Percentiles rank a stretch among this genome's conserved stretches.
phyloP scores from a whole-genome alignment of 2,797 vertebrate genomes.

The Remorina albescens region DNA sequence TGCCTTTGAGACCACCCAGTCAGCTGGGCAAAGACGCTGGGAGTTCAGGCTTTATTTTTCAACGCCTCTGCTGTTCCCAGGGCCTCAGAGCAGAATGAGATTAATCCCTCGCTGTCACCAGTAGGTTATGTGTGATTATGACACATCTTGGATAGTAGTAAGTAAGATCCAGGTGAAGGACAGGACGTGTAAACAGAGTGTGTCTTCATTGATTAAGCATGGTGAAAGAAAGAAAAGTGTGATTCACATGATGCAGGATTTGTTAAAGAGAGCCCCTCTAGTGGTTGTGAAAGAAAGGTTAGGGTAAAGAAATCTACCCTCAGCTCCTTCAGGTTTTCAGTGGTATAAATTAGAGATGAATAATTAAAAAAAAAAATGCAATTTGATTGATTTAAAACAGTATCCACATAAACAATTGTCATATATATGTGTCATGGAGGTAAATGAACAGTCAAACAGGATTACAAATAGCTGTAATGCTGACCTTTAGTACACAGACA shows the following conservation, averaged over 20 bases:
- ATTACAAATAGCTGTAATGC: background rate
- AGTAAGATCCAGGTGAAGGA: conserved; percentile 61
- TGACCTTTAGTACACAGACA: background rate
- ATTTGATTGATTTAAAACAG: background rate
- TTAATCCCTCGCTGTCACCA: conserved; percentile 71
- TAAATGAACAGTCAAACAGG: background rate
- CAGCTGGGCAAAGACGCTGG: conserved; percentile 49
- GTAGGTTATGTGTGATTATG: conserved; percentile 47
- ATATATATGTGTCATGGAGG: background rate
- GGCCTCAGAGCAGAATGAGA: conserved; percentile 63
- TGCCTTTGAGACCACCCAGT: conserved; percentile 81
- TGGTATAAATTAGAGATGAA: background rate
- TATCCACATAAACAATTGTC: background rate
- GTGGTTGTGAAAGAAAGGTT: conserved; percentile 58
- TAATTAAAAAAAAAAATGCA: background rate
- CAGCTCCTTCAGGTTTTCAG: background rate
- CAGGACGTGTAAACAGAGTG: conserved; percentile 40
- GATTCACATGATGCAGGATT: conserved; percentile 45
- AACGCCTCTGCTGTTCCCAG: conserved; percentile 77
- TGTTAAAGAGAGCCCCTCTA: conserved; percentile 63
- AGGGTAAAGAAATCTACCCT: conserved; percentile 14
- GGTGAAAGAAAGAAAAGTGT: conserved; percentile 20
- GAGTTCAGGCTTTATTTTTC: conserved; percentile 70
- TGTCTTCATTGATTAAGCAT: conserved; percentile 37
- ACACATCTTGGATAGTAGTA: conserved; percentile 40